Conservation (phyloP, 1,140 invertebrate species). For the Aphis gossypii region DNA sequence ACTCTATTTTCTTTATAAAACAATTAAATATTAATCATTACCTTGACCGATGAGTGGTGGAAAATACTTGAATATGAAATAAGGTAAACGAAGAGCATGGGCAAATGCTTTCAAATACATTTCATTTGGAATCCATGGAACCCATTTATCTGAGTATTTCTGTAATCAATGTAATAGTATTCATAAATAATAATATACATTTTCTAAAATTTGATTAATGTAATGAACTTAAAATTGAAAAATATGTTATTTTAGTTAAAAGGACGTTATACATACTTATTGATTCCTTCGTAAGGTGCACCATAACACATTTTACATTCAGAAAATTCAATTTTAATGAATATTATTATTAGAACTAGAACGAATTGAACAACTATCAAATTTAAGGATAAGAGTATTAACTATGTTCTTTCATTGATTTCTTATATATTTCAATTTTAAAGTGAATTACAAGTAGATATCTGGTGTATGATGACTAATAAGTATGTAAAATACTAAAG, state of each 20-base stretch:
- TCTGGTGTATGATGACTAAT: too few relatives aligned
- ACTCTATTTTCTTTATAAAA: background rate
- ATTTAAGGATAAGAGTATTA: background rate
- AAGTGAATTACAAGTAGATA: background rate
- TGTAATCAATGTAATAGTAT: slow-evolving; percentile 61
- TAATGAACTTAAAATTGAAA: background rate
- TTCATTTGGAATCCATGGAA: slow-evolving; percentile 69
- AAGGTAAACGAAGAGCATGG: slow-evolving; percentile 63
- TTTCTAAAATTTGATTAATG: background rate
- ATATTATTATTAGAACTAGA: background rate
- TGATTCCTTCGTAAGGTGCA: background rate
- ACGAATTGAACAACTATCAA: background rate
- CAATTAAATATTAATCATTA: background rate
- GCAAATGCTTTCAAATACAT: slow-evolving; percentile 69
- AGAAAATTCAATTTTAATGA: background rate
- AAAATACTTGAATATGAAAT: slow-evolving; percentile 41
- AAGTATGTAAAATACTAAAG: background rate
- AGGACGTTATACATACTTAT: background rate
- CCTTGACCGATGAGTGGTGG: background rate
- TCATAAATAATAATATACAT: background rate
- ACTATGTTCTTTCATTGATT: background rate
- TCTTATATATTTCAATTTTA: background rate
- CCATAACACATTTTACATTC: background rate
- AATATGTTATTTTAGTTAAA: background rate
- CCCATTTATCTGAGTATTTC: slow-evolving; percentile 66